These are phyloP conservation scores for Cephus runcator DNA, from an alignment of 2,888 invertebrate species.

Conservation along the genomic window DNA sequence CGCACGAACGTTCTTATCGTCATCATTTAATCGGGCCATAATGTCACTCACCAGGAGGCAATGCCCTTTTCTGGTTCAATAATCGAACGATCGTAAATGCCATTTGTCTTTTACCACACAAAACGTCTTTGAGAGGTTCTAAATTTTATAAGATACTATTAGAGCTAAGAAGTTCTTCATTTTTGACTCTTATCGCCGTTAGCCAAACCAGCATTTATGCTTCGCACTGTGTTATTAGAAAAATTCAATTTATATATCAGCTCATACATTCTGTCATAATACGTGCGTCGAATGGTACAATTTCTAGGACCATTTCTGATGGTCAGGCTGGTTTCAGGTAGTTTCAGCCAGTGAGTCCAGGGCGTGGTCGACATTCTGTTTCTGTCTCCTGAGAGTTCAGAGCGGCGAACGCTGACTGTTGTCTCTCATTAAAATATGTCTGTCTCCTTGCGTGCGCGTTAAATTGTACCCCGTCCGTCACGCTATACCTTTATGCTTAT, in stretches of 20 bases:
- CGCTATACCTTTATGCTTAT: neutral
- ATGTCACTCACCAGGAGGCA: neutral
- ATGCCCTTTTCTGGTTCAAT: neutral
- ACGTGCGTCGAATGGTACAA: neutral
- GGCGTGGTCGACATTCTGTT: slow-evolving; percentile 4
- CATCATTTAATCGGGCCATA: neutral
- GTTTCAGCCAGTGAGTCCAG: neutral
- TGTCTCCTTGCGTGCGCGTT: slow-evolving; percentile 1
- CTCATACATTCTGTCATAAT: neutral
- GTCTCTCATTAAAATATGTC: neutral
- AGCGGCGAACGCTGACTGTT: neutral
- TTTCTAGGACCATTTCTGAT: neutral
- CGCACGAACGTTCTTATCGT: neutral
- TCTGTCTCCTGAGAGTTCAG: neutral
- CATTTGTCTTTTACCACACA: neutral
- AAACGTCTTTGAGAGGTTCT: neutral
- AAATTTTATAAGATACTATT: neutral
- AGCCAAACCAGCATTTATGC: neutral
- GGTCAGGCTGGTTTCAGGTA: neutral
- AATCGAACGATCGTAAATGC: neutral
- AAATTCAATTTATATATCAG: neutral
- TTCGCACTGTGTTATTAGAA: neutral
- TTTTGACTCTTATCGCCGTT: neutral
- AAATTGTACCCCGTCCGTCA: neutral
- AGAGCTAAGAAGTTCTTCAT: neutral